Conservation (phyloP, 1,140 invertebrate species). For the Lordiphosa collinella region DNA sequence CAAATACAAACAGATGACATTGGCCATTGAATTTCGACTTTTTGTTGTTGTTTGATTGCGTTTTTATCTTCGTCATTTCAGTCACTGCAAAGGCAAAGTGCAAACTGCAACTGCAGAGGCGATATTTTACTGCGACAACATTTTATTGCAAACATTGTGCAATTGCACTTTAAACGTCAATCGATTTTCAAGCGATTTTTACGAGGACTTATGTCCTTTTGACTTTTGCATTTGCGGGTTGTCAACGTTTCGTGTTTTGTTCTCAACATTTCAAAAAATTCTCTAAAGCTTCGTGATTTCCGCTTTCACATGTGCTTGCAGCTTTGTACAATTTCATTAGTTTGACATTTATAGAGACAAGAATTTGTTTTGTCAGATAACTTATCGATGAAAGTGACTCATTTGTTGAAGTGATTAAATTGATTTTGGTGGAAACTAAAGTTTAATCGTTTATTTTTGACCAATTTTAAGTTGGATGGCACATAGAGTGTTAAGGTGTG, state of each 20-base stretch:
- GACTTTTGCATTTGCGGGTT: constrained; percentile 4
- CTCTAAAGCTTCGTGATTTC: not conserved
- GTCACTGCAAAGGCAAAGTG: constrained; percentile 12
- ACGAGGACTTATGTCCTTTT: constrained; percentile 38
- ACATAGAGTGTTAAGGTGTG: no score
- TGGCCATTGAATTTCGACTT: constrained; percentile 48
- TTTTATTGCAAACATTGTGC: constrained; percentile 73
- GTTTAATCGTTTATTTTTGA: no score
- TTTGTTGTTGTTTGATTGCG: constrained; percentile 69
- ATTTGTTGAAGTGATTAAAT: no score
- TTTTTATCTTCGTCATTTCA: constrained; percentile 77
- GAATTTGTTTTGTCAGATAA: no score
- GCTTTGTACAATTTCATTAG: no score
- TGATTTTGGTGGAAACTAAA: no score
- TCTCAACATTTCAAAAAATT: not conserved
- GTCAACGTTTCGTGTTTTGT: not conserved
- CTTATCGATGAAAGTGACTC: no score
- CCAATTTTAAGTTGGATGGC: no score
- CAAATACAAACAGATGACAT: constrained; percentile 58
- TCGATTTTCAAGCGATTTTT: constrained; percentile 73
- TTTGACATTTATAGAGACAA: no score
- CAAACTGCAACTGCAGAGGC: constrained; percentile 28
- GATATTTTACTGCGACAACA: constrained; percentile 70
- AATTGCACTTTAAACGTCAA: constrained; percentile 74
- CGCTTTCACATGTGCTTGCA: no score